phyloP scores from a whole-genome alignment of 1,140 invertebrate genomes.

The Brachionus asplanchnoidis region DNA sequence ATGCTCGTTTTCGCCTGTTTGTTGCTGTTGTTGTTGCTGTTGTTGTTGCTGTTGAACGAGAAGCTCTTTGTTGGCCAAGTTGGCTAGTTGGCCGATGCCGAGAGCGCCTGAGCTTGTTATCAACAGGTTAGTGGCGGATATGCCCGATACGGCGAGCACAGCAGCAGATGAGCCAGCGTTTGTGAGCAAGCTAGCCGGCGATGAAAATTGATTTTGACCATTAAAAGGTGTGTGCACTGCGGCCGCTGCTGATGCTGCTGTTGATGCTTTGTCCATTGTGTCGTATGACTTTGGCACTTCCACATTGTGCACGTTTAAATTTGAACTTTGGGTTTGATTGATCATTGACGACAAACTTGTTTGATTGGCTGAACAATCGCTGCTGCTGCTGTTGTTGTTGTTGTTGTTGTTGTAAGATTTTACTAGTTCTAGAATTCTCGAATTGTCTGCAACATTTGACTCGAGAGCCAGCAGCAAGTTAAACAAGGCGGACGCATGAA shows the following conservation, averaged over 20 bases:
- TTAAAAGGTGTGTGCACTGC: not conserved
- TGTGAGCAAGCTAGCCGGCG: conserved; percentile 6
- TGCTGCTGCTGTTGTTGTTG: conserved; percentile 51
- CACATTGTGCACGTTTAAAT: not conserved
- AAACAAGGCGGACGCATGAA: conserved; percentile 78
- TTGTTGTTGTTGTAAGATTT: conserved; percentile 61
- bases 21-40: not conserved
- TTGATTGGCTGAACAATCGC: not conserved
- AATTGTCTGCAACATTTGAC: conserved; percentile 82
- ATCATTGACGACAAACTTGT: not conserved
- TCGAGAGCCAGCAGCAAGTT: conserved; percentile 80
- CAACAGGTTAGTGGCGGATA: conserved; percentile 29
- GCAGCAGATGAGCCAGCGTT: conserved; percentile 25
- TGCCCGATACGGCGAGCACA: conserved; percentile 25
- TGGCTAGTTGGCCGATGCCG: conserved; percentile 13
- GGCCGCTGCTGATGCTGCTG: too few relatives aligned
- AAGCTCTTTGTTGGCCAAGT: conserved; percentile 9
- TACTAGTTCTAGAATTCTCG: conserved; percentile 89
- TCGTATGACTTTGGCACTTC: not conserved
- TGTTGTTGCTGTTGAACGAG: not conserved
- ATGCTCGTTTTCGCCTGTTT: not conserved
- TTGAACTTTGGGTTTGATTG: not conserved
- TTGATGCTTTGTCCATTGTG: not conserved
- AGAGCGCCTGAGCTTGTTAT: conserved; percentile 37
- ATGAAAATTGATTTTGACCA: conserved; percentile 12